A percentile compares a stretch with the other conserved stretches of the same genome.
Evolutionary conservation across 1,140 invertebrate genomes (phyloP).

Genomic region (Nixonia krombeini): DNA sequence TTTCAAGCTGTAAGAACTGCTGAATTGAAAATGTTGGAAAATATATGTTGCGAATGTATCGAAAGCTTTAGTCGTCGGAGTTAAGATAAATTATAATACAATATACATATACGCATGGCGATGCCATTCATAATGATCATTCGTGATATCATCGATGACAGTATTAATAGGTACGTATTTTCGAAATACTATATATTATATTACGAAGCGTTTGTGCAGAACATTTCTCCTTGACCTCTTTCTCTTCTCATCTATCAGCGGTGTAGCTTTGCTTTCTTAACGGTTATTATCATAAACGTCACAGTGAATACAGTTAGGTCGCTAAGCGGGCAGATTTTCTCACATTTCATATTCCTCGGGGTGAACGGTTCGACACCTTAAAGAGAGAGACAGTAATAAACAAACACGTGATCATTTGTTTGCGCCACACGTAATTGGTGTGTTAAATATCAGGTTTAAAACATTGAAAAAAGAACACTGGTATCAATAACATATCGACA

Average conservation of each 20-base stretch:
- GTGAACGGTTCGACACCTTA: conserved; percentile 56
- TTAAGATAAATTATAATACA: conserved; percentile 35
- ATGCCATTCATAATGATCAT: too few relatives aligned
- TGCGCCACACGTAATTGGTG: not conserved
- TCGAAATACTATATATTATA: conserved; percentile 64
- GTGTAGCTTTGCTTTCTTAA: conserved; percentile 42
- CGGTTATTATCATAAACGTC: conserved; percentile 63
- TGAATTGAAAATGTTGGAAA: too few relatives aligned
- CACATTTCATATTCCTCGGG: conserved; percentile 38
- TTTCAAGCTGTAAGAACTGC: too few relatives aligned
- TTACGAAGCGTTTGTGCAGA: conserved; percentile 69
- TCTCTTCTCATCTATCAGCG: conserved; percentile 54
- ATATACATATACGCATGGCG: conserved; percentile 43
- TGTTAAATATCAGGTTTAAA: not conserved
- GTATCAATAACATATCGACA: conserved; percentile 4
- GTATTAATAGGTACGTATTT: conserved; percentile 50
- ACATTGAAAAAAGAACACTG: too few relatives aligned
- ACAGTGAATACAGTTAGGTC: conserved; percentile 67
- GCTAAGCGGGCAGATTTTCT: conserved; percentile 57
- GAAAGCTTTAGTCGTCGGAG: conserved; percentile 22
- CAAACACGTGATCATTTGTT: conserved; percentile 13
- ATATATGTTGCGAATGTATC: not conserved
- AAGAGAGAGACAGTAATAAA: conserved; percentile 61
- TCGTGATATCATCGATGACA: conserved; percentile 47
- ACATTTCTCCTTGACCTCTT: conserved; percentile 60